Evolutionary conservation across 2,888 invertebrate genomes (phyloP).

Genomic region (Antitype chi): DNA sequence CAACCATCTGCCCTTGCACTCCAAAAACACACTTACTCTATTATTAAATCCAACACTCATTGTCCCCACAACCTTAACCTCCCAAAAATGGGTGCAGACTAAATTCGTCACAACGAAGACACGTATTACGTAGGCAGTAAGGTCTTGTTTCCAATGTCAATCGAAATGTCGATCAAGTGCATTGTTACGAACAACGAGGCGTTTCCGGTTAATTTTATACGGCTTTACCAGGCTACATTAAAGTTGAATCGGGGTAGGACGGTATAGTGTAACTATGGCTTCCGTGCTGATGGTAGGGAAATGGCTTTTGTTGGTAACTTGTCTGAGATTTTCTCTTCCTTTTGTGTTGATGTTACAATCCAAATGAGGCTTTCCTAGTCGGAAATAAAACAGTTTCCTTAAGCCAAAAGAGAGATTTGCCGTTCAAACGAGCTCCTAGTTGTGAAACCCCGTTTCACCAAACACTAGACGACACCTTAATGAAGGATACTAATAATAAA

Average conservation of each 20-base stretch:
- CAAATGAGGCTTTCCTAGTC: background rate
- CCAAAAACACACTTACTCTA: constrained; percentile 27
- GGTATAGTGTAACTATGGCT: constrained; percentile 22
- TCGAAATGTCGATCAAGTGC: constrained; percentile 52
- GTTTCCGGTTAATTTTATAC: constrained; percentile 57
- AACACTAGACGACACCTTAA: background rate
- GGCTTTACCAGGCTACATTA: constrained; percentile 34
- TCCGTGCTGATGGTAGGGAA: constrained; percentile 30
- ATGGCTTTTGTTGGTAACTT: constrained; percentile 26
- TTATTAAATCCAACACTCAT: constrained; percentile 43
- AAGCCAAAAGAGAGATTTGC: background rate
- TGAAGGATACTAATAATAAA: background rate
- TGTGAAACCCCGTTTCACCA: background rate
- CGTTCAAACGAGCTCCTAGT: background rate
- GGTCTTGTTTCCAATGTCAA: constrained; percentile 64
- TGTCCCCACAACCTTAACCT: constrained; percentile 49
- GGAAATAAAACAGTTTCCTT: background rate
- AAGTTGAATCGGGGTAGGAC: constrained; percentile 27
- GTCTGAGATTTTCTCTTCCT: constrained; percentile 26
- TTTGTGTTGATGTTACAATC: constrained; percentile 9
- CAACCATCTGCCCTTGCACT: constrained; percentile 4
- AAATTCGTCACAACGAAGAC: constrained; percentile 36
- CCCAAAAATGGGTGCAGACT: constrained; percentile 47
- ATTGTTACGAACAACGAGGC: constrained; percentile 42
- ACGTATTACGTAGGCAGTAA: constrained; percentile 64